Evolutionary conservation across 30 jellyfish, hydroid and myxozoan genomes (phyloP).

Genomic region (Aurelia coerulea): DNA sequence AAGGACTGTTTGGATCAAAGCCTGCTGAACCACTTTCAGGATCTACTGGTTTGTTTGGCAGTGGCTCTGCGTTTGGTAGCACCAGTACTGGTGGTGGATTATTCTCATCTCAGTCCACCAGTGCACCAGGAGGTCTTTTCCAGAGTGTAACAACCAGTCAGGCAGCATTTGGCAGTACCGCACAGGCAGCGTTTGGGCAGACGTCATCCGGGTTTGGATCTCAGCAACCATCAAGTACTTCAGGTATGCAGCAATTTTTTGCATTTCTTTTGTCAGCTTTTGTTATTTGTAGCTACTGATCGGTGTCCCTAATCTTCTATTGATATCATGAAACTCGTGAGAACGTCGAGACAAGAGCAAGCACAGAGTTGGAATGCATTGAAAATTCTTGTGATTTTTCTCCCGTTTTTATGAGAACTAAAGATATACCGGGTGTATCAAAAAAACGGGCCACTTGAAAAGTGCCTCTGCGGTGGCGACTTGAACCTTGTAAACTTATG

Average conservation of each 20-base stretch:
- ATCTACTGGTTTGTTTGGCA: constrained; percentile 65
- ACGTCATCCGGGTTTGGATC: constrained; percentile 22
- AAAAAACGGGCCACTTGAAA: too few species aligned
- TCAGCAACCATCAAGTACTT: constrained; percentile 17
- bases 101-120: constrained; percentile 12
- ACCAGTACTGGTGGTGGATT: constrained; percentile 12
- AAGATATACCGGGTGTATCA: too few species aligned
- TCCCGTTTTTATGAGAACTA: too few species aligned
- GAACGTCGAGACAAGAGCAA: too few species aligned
- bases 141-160: constrained; percentile 23
- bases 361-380: too few species aligned
- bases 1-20: constrained; percentile 65
- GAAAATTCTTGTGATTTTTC: too few species aligned
- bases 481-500: too few species aligned
- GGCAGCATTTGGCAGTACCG: constrained; percentile 36
- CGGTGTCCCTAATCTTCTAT: too few species aligned
- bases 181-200: constrained; percentile 50
- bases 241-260: not conserved
- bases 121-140: constrained; percentile 46
- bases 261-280: not conserved
- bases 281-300: not conserved
- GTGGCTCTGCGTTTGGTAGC: constrained; percentile 9
- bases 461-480: too few species aligned
- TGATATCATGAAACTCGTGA: too few species aligned
- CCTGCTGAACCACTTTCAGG: constrained; percentile 27